Percentiles rank a stretch among this genome's conserved stretches.
Evolutionary conservation across 2,113 vertebrate genomes (phyloP).

Genomic region (Microtus pennsylvanicus): DNA sequence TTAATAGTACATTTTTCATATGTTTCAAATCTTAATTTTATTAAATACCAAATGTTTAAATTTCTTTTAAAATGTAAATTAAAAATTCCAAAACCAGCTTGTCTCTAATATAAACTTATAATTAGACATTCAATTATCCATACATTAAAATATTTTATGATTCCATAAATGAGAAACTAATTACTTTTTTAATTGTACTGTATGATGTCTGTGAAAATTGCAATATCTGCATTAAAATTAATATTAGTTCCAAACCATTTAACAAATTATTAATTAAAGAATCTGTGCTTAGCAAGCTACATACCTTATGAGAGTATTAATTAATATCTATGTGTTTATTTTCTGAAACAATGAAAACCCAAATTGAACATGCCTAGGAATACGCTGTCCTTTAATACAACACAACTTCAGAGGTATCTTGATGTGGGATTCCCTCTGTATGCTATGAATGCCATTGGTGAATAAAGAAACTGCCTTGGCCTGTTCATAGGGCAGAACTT

Average conservation of each 20-base stretch:
- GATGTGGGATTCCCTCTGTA: not conserved
- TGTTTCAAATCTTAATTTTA: not conserved
- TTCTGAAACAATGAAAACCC: conserved; percentile 28
- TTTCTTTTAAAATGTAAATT: not conserved
- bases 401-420: not conserved
- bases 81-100: not conserved
- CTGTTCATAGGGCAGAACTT: too few relatives aligned
- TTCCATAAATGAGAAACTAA: conserved; percentile 73
- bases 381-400: not conserved
- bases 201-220: conserved; percentile 60
- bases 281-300: not conserved
- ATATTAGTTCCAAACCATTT: conserved; percentile 61
- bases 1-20: not conserved
- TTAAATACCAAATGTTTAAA: conserved; percentile 17
- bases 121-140: conserved; percentile 62
- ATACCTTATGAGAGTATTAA: not conserved
- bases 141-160: conserved; percentile 70
- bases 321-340: not conserved
- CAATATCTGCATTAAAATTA: conserved; percentile 61
- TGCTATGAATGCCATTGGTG: too few relatives aligned
- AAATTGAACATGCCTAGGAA: not conserved
- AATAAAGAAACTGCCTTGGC: too few relatives aligned
- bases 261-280: conserved; percentile 54
- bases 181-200: conserved; percentile 67
- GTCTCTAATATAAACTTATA: conserved; percentile 52